Conservation (phyloP, 1,140 invertebrate genomes). For the Armadillidium nasatum region DNA sequence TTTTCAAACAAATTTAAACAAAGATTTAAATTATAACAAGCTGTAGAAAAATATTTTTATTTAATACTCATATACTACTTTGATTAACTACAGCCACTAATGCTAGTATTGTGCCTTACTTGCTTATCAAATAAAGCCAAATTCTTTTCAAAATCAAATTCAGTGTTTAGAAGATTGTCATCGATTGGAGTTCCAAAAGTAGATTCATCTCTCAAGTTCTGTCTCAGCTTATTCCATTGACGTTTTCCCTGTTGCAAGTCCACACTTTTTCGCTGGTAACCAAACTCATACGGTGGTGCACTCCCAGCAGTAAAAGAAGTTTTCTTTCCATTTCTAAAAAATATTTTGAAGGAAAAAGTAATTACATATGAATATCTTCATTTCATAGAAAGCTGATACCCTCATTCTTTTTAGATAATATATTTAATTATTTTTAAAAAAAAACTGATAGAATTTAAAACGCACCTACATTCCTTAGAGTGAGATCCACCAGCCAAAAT, state of each 20-base stretch:
- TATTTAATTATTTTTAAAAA: too few relatives aligned
- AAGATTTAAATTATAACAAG: too few relatives aligned
- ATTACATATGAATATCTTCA: neutral
- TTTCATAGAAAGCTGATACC: neutral
- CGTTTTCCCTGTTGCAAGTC: conserved; percentile 48
- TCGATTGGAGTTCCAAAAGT: conserved; percentile 60
- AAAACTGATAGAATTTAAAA: neutral
- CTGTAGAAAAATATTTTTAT: too few relatives aligned
- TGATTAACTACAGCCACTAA: too few relatives aligned
- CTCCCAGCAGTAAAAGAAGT: neutral
- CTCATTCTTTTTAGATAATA: too few relatives aligned
- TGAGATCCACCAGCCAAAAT: neutral
- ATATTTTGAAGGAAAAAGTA: conserved; percentile 4
- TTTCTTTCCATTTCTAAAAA: neutral
- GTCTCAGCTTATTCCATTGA: conserved; percentile 50
- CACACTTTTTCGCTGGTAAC: neutral
- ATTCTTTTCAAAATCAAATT: conserved; percentile 92
- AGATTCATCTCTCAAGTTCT: conserved; percentile 54
- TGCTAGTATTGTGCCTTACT: conserved; percentile 44
- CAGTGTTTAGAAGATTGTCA: conserved; percentile 57
- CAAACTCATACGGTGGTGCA: neutral
- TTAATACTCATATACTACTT: too few relatives aligned
- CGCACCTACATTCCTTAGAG: neutral
- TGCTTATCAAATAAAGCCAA: conserved; percentile 80
- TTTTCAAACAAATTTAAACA: too few relatives aligned